phyloP scores from a whole-genome alignment of 2,113 vertebrate genomes.

The Oryzias curvinotus region DNA sequence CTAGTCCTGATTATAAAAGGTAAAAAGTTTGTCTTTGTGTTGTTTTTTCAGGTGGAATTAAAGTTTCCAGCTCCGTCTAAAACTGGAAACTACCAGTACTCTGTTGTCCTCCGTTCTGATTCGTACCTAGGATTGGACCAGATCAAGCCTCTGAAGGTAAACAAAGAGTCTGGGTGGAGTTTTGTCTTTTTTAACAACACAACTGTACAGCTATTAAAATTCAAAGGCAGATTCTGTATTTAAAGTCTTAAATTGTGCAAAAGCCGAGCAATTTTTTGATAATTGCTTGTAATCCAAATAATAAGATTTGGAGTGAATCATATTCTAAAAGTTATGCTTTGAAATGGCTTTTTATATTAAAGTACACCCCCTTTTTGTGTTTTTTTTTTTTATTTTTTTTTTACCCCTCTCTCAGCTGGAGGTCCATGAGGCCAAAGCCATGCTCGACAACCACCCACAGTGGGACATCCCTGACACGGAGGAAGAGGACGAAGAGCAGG shows the following conservation, averaged over 20 bases:
- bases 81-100: conserved; percentile 97
- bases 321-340: no score
- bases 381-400: background rate
- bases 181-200: background rate
- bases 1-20: no score
- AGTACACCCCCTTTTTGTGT: background rate
- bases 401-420: conserved; percentile 91
- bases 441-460: conserved; percentile 96
- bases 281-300: no score
- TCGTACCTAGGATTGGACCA: conserved; percentile 97
- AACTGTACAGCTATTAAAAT: background rate
- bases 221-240: no score
- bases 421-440: conserved; percentile 97
- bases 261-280: no score
- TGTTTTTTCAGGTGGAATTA: conserved; percentile 86
- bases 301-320: no score
- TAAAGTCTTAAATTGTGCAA: no score
- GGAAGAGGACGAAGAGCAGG: conserved; percentile 98
- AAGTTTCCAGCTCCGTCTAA: conserved; percentile 98
- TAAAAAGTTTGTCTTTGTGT: conserved; percentile 4
- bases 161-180: background rate
- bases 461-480: conserved; percentile 95
- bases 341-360: no score
- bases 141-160: conserved; percentile 95
- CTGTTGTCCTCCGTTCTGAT: conserved; percentile 94